Base-by-base conservation (phyloP, 2,113 vertebrate genomes). In the Seriola aureovittata region DNA sequence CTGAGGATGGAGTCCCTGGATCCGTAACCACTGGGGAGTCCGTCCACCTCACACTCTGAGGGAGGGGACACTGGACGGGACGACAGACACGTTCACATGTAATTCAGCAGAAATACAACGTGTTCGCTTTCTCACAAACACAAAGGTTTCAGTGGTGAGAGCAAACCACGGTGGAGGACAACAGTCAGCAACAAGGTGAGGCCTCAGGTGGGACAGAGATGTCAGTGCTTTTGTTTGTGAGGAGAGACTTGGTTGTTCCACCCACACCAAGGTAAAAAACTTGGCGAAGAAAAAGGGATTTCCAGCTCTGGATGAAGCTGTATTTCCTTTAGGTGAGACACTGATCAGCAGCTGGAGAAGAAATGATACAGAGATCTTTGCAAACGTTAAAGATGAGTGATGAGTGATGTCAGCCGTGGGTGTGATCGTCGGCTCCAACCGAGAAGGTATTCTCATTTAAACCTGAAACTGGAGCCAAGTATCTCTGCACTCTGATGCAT, bases 1-100 rank as follows among this genome's bases (percentile, higher is more conserved):
- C 79, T 93, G 70, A 96, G 89, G 85, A 96, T 95, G 16, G 92
- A 88, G 36, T 96, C 95, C 84, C 93, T 92, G 63, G 95, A 96
- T 16, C 93, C 85, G 88, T 94, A 96, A 32, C 88, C 91, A 60
- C 70, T 71, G 75, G 88, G 87, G 71, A 90, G 75, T 13, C 80
- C 67, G 76, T 93, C 93, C 71, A 42, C 94, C 78, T 95, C 91
- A 46, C 88, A 91, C 81, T 94, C 93, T 78, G 93, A 90, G 19
- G 91, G 85, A 81, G 85, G 92, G 65, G 94, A 84, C 94, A 95
- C 94, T 95, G 36, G 48, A 60, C 0, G 11, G 70, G 52, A 52
- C 5, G 21, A 74, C 67, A 85, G 17, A 68, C 17, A 82, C 40
- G 55, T 59, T 36, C 16, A 55, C 7, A 2, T 21, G 40, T 3